Evolutionary conservation across 1,140 invertebrate species (phyloP), one percentile per base, ranked within the genome.

Genomic region (Drosophila sucinea): DNA sequence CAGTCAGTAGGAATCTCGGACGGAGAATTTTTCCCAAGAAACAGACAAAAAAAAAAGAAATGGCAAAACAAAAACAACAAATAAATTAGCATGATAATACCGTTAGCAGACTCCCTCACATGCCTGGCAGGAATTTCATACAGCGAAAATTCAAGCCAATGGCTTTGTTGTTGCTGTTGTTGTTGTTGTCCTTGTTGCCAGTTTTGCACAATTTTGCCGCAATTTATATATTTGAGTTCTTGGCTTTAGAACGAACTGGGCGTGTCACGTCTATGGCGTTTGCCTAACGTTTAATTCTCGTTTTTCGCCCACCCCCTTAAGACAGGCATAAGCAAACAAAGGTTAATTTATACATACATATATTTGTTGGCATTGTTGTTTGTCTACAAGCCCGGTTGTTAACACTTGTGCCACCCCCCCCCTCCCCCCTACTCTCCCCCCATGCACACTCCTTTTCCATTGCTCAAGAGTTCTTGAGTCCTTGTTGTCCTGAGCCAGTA

Each of bases 61-160:
- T 17, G 17, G 17, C 17, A 17, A 17, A 17, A 17, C 17, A 17
- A 17, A 17, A 17, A 17, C 17, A 17, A 17, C 17, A 87, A 72
- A 84, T 89, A 87, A 89, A 89, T 87, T 89, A 89, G 80, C 86
- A 78, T 80, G 69, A 55, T 77, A 69, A 68, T 76, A 35, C 40
- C 61, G 44, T 38, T 32, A 30, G 60, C 40, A 27, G 27, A 29
- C 41, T 32, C 32, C 56, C 56, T 32, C 56, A 58, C 56, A 23
- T 32, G 11, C 17, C 17, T 17, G 17, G 17, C 17, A 17, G 35
- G 44, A 41, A 55, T 55, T 57, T 32, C 55, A 44, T 61, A 63
- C 17, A 55, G 60, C 74, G 56, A 77, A 77, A 17, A 70, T 56
- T 70, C 75, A 77, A 35, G 66, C 33, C 25, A 11, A 38, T 30